These are phyloP conservation scores for Eristalinus sepulchralis DNA, from an alignment of 2,888 invertebrate species.

Conservation along the genomic window DNA sequence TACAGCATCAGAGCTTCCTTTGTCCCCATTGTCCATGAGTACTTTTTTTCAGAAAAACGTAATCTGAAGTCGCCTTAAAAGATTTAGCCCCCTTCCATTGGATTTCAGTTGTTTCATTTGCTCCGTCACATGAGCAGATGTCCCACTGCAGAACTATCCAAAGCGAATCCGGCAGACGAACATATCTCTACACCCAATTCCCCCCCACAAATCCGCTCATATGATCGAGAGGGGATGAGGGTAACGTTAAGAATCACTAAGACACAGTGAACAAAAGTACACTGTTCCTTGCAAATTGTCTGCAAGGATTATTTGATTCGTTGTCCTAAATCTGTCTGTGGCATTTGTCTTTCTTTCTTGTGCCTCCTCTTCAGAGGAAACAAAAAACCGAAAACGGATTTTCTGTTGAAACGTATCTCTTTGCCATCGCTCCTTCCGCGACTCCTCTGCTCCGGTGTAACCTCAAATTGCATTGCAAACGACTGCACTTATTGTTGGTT, in stretches of 20 bases:
- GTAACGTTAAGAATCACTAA: neutral
- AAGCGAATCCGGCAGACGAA: conserved; percentile 14
- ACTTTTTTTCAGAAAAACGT: neutral
- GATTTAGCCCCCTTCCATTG: neutral
- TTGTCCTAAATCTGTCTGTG: conserved; percentile 50
- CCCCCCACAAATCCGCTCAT: neutral
- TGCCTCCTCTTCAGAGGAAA: conserved; percentile 12
- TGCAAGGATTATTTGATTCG: conserved; percentile 50
- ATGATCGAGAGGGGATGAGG: neutral
- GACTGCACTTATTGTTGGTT: conserved; percentile 61
- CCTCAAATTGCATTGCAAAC: conserved; percentile 59
- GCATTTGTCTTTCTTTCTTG: conserved; percentile 47
- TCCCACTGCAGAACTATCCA: conserved; percentile 8
- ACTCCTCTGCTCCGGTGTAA: conserved; percentile 23
- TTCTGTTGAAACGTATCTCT: conserved; percentile 25
- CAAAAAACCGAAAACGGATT: neutral
- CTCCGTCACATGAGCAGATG: conserved; percentile 37
- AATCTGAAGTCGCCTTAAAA: conserved; percentile 20
- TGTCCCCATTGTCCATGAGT: neutral
- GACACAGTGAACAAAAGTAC: neutral
- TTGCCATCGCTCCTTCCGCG: neutral
- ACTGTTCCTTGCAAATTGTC: conserved; percentile 44
- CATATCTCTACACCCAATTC: neutral
- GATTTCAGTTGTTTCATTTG: conserved; percentile 9
- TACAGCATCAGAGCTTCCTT: neutral